Percentiles rank a stretch among this genome's conserved stretches.
Evolutionary conservation across 1,140 invertebrate genomes (phyloP).

Genomic region (Diabrotica undecimpunctata): DNA sequence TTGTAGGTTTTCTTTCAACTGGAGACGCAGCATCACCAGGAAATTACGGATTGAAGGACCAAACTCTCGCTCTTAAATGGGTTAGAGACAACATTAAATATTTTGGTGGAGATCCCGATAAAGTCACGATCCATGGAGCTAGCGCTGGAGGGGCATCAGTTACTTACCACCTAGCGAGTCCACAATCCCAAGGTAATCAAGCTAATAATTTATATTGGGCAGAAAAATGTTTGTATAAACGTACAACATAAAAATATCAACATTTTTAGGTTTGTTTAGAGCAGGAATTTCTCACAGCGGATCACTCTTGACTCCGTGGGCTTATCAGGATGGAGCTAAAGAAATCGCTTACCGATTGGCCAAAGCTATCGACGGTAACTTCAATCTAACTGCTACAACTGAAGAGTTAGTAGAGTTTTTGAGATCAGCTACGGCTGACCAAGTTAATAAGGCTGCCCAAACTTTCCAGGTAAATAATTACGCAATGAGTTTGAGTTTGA

Average conservation of each 20-base stretch:
- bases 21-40: slow-evolving; percentile 5
- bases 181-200: neutral
- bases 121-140: neutral
- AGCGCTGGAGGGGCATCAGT: slow-evolving; percentile 10
- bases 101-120: slow-evolving; percentile 8
- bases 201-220: neutral
- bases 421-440: slow-evolving; percentile 18
- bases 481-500: no score
- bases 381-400: slow-evolving; percentile 15
- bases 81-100: neutral
- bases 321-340: slow-evolving; percentile 24
- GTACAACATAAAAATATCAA: no score
- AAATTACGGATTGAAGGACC: slow-evolving; percentile 11
- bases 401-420: slow-evolving; percentile 17
- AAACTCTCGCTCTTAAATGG: slow-evolving; percentile 6
- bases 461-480: neutral
- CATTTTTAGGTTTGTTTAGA: slow-evolving; percentile 25
- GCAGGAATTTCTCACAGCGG: slow-evolving; percentile 27
- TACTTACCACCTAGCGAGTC: neutral
- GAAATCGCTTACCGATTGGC: slow-evolving; percentile 20
- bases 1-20: slow-evolving; percentile 6
- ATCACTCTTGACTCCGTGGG: slow-evolving; percentile 24
- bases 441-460: slow-evolving; percentile 5
- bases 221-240: no score
- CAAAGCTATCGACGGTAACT: slow-evolving; percentile 17